Evolutionary conservation across 2,888 invertebrate genomes (phyloP).

Genomic region (Cheilosia urbana): DNA sequence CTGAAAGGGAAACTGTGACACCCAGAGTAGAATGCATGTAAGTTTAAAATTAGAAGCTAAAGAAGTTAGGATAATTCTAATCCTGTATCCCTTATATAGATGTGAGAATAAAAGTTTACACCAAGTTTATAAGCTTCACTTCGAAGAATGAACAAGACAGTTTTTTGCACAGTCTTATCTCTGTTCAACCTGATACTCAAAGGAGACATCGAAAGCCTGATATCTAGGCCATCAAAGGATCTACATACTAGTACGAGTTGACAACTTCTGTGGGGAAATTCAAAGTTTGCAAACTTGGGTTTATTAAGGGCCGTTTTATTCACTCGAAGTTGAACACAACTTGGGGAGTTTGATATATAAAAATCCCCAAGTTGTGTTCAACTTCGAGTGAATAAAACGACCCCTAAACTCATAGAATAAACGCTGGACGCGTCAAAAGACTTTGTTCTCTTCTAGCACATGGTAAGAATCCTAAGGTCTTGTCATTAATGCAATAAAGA

Average conservation of each 20-base stretch:
- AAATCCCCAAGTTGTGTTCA: too few relatives aligned
- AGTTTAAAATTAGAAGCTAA: too few relatives aligned
- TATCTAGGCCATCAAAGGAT: neutral
- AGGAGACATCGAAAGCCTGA: slow-evolving; percentile 10
- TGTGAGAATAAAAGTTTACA: too few relatives aligned
- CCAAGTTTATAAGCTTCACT: neutral
- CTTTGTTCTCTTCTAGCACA: slow-evolving; percentile 19
- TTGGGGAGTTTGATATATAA: too few relatives aligned
- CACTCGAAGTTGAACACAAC: too few relatives aligned
- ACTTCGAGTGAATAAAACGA: too few relatives aligned
- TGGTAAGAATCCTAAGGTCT: slow-evolving; percentile 8
- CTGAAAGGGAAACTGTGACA: too few relatives aligned
- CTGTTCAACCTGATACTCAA: slow-evolving; percentile 10
- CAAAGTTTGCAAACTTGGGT: slow-evolving; percentile 3
- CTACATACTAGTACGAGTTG: slow-evolving; percentile 1
- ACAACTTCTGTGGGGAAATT: slow-evolving; percentile 8
- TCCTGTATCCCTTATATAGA: too few relatives aligned
- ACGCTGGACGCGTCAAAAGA: slow-evolving; percentile 18
- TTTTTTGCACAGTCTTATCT: slow-evolving; percentile 15
- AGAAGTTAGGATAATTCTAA: too few relatives aligned
- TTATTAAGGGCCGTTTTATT: too few relatives aligned
- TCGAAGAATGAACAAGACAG: slow-evolving; percentile 2
- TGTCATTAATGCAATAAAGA: neutral
- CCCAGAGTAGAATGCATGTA: too few relatives aligned
- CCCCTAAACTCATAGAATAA: slow-evolving; percentile 15